A percentile compares a stretch with the other conserved stretches of the same genome.
Evolutionary conservation across 2,888 invertebrate species (phyloP).

Genomic region (Ctena decussata): DNA sequence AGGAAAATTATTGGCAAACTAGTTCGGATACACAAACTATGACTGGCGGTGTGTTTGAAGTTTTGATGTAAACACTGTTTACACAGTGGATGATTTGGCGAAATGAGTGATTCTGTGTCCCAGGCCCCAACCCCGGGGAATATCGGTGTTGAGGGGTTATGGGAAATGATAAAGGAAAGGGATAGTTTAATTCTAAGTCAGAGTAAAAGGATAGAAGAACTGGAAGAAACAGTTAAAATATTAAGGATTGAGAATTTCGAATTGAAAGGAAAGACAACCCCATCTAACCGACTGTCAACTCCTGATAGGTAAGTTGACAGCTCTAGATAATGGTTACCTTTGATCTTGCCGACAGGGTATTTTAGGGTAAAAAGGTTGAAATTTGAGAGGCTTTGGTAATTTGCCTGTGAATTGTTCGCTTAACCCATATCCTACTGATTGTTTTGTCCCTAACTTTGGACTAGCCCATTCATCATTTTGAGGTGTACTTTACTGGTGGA

Average conservation of each 20-base stretch:
- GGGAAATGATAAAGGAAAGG: conserved; percentile 62
- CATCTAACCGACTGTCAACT: neutral
- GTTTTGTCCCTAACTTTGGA: too few species aligned
- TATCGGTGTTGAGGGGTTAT: conserved; percentile 50
- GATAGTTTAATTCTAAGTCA: conserved; percentile 64
- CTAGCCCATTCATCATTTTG: too few species aligned
- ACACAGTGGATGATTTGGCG: neutral
- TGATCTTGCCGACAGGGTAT: neutral
- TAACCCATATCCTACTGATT: too few species aligned
- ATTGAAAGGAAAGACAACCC: conserved; percentile 30
- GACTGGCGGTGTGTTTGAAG: neutral
- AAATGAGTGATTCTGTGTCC: conserved; percentile 25
- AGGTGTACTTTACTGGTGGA: too few species aligned
- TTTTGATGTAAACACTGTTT: conserved; percentile 5
- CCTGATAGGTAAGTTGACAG: conserved; percentile 11
- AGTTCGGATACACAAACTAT: conserved; percentile 5
- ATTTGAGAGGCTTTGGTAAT: neutral
- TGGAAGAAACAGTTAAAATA: conserved; percentile 53
- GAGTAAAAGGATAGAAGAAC: conserved; percentile 58
- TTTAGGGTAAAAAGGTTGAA: neutral
- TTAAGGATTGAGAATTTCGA: conserved; percentile 56
- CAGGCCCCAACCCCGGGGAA: conserved; percentile 39
- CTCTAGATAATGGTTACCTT: neutral
- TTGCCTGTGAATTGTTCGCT: too few species aligned
- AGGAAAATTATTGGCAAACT: conserved; percentile 1